Evolutionary conservation across 2,888 invertebrate genomes (phyloP).

Genomic region (Acleris literana): DNA sequence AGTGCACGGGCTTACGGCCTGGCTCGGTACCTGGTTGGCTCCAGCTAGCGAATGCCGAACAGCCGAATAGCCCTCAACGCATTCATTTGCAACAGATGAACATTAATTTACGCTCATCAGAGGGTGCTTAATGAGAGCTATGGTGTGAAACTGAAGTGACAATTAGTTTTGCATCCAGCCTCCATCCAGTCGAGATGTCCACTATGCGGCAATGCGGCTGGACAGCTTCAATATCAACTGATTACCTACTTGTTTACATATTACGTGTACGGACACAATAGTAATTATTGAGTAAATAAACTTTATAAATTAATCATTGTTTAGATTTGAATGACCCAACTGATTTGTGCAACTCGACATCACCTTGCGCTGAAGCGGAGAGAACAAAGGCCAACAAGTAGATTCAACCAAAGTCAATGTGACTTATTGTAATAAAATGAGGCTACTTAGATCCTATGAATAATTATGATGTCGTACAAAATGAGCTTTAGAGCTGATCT

Average conservation of each 20-base stretch:
- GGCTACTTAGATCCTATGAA: not conserved
- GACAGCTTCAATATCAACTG: not conserved
- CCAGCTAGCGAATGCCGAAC: not conserved
- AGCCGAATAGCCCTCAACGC: conserved; percentile 7
- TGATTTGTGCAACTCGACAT: too few species aligned
- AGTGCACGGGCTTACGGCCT: not conserved
- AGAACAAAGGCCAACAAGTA: too few species aligned
- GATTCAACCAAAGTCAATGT: too few species aligned
- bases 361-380: too few species aligned
- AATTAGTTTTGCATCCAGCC: conserved; percentile 27
- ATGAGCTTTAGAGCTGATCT: not conserved
- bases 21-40: not conserved
- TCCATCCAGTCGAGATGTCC: not conserved
- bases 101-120: conserved; percentile 29
- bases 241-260: too few species aligned
- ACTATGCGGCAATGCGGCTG: not conserved
- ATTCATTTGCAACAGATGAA: conserved; percentile 28
- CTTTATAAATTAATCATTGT: too few species aligned
- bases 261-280: too few species aligned
- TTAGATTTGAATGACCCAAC: too few species aligned
- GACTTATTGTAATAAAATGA: not conserved
- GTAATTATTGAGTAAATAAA: too few species aligned
- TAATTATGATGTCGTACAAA: not conserved
- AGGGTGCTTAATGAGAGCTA: conserved; percentile 29
- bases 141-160: conserved; percentile 31